Percentiles rank a stretch among this genome's conserved stretches.
These are phyloP conservation scores for Archivesica marissinica DNA, from an alignment of 1,140 invertebrate genomes.

Conservation along the genomic window DNA sequence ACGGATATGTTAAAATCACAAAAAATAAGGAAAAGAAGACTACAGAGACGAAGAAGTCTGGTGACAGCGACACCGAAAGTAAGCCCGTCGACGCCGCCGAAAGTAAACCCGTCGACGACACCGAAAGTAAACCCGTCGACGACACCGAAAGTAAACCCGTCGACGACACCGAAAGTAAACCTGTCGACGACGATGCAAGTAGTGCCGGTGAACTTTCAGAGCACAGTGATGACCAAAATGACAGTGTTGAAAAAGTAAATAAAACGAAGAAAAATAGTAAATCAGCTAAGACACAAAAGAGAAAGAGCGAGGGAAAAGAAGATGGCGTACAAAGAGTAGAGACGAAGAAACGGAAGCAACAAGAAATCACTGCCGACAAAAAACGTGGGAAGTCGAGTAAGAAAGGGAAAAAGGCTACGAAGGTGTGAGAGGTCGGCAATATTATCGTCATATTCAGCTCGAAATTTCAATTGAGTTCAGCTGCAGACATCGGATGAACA, in stretches of 20 bases:
- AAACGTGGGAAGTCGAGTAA: neutral
- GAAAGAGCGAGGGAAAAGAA: neutral
- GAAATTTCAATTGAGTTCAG: no score
- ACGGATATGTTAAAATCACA: conserved; percentile 14
- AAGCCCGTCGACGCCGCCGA: neutral
- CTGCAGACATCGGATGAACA: no score
- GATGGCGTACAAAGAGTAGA: neutral
- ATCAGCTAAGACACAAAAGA: neutral
- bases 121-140: neutral
- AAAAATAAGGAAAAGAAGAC: neutral
- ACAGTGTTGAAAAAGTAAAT: neutral
- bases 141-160: neutral
- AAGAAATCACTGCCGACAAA: neutral
- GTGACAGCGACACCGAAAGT: neutral
- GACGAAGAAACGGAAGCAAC: neutral
- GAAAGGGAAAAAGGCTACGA: conserved; percentile 30
- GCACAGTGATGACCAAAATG: neutral
- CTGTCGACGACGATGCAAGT: neutral
- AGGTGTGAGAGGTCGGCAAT: neutral
- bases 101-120: neutral
- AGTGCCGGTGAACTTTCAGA: conserved; percentile 2
- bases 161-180: neutral
- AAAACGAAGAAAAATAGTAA: conserved; percentile 4
- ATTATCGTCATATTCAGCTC: neutral
- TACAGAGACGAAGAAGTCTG: neutral